A percentile compares a stretch with the other conserved stretches of the same genome.
Evolutionary conservation across 2,888 invertebrate species (phyloP).

Genomic region (Cybosia mesomella): DNA sequence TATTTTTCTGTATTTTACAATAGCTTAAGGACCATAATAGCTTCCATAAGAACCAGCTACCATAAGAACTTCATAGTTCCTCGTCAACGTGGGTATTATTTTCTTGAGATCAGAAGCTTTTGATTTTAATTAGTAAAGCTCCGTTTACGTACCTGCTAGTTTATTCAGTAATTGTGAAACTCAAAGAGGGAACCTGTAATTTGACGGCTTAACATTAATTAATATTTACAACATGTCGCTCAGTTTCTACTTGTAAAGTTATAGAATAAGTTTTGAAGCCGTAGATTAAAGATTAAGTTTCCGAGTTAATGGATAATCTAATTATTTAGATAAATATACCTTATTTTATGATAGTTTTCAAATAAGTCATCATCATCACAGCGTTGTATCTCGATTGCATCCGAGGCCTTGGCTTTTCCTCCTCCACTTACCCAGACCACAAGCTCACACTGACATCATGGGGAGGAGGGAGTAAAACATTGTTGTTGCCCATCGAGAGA

Average conservation of each 20-base stretch:
- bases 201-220: conserved; percentile 2
- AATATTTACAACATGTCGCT: neutral
- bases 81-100: neutral
- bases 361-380: too few species aligned
- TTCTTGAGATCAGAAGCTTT: neutral
- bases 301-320: neutral
- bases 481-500: too few species aligned
- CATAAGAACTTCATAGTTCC: neutral
- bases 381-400: too few species aligned
- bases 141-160: neutral
- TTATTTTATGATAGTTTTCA: too few species aligned
- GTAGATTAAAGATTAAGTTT: neutral
- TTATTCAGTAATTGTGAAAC: neutral
- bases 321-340: neutral
- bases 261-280: neutral
- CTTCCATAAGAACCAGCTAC: too few species aligned
- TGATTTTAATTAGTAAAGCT: neutral
- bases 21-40: too few species aligned
- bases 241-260: neutral
- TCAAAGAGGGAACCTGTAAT: neutral
- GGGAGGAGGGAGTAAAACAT: too few species aligned
- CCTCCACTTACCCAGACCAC: too few species aligned
- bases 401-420: too few species aligned
- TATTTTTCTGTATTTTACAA: too few species aligned
- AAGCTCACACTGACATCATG: too few species aligned